Base-by-base conservation (phyloP, 2,888 invertebrate genomes). In the Baronia brevicornis region DNA sequence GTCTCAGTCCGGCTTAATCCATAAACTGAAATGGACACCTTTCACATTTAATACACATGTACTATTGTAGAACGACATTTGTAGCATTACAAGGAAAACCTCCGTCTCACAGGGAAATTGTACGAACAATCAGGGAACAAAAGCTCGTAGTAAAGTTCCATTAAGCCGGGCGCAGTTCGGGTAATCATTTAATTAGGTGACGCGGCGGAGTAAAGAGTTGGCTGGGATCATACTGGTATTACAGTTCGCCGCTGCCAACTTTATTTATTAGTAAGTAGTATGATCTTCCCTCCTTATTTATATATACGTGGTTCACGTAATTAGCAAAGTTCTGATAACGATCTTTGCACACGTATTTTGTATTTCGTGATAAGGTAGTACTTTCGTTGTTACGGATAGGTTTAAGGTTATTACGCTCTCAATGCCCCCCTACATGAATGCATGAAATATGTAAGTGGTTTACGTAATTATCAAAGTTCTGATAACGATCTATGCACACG, bases 181-280 rank as follows among this genome's bases (percentile, higher is more conserved):
- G 60, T 65, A 63, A 69, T 71, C 70, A 67, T 67, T 71, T 70
- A 70, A 71, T 71, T 71, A 70, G 62, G 57, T 56, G 35, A 26
- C 26, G 61, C 53, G 52, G 43, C 46, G 41, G 53, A 55, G 59
- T 60, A 54, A 55, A 58, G 58, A 63, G 60, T 67, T 67, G 50
- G 44, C 32, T 25, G 41, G 62, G 66, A 66, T 66, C 57, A 59
- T 48, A 19, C 35, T n/a, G 33, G 37, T 47, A 50, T 61, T 55
- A 50, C 43, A 48, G 54, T 46, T 50, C 32, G 46, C 41, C 49
- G 47, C 33, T 41, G 37, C 33, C 34, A 48, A 53, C 50, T 57
- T 60, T 56, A 48, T 54, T 54, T 52, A 55, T 58, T 52, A 46
- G 31, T 24, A 19, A 27, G 31, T 35, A 33, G 17, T 17, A 7